A percentile compares a stretch with the other conserved stretches of the same genome.
These are phyloP conservation scores for Apamea monoglypha DNA, from an alignment of 2,888 invertebrate species.

Conservation along the genomic window DNA sequence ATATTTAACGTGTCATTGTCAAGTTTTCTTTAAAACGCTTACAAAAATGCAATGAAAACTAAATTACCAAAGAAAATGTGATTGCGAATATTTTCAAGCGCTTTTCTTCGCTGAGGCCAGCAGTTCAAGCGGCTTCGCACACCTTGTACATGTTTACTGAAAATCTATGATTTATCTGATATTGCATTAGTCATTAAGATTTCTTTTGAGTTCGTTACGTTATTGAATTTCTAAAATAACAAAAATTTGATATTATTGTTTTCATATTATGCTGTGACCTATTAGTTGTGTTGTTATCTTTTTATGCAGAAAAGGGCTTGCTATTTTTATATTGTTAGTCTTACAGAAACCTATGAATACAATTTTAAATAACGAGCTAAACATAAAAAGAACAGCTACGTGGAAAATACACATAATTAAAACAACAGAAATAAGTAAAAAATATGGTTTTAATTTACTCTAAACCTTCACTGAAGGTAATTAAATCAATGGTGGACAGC, in stretches of 20 bases:
- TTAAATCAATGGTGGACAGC: conserved; percentile 79
- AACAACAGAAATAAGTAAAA: conserved; percentile 38
- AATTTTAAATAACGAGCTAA: neutral
- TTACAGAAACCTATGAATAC: neutral
- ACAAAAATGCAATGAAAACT: conserved; percentile 30
- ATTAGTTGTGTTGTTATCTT: neutral
- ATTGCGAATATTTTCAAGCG: conserved; percentile 21
- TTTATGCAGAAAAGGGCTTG: neutral
- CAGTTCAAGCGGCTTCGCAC: neutral
- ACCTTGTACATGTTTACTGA: neutral
- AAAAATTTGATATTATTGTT: neutral
- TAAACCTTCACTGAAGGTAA: conserved; percentile 52
- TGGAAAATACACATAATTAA: neutral
- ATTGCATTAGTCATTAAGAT: neutral
- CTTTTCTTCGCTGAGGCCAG: conserved; percentile 1
- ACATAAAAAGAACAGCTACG: neutral
- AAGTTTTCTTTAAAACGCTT: conserved; percentile 17
- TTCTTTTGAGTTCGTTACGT: conserved; percentile 5
- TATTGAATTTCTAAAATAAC: neutral
- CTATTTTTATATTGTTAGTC: neutral
- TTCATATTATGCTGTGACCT: neutral
- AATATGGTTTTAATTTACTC: conserved; percentile 54
- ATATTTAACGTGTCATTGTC: neutral
- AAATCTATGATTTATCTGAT: conserved; percentile 8
- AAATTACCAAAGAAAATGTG: conserved; percentile 16